phyloP scores from a whole-genome alignment of 2,797 vertebrate genomes.

The Galago senegalensis region DNA sequence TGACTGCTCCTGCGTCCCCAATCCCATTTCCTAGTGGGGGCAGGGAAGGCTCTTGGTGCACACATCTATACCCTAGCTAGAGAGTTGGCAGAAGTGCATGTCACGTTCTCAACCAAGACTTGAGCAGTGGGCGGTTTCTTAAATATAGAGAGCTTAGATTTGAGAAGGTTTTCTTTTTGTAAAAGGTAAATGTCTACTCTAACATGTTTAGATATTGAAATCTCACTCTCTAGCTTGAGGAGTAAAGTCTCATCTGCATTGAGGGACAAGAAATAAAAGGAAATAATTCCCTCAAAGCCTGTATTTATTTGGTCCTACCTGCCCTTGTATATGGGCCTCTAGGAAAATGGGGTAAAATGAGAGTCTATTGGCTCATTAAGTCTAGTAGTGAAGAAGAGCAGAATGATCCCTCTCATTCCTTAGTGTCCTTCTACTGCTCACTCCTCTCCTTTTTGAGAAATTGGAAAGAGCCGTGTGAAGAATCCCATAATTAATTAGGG shows the following conservation, averaged over 20 bases:
- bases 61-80: background rate
- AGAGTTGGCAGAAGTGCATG: background rate
- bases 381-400: constrained; percentile 35
- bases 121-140: background rate
- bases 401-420: constrained; percentile 13
- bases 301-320: background rate
- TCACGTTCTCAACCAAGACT: background rate
- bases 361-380: constrained; percentile 34
- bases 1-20: background rate
- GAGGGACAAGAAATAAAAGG: constrained; percentile 28
- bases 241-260: background rate
- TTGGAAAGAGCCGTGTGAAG: constrained; percentile 43
- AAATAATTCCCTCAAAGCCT: constrained; percentile 16
- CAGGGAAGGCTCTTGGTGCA: background rate
- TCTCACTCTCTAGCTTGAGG: background rate
- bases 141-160: background rate
- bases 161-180: background rate
- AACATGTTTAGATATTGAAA: background rate
- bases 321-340: background rate
- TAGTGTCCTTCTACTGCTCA: constrained; percentile 26
- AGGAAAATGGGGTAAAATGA: background rate
- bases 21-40: background rate
- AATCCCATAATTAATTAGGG: constrained; percentile 66
- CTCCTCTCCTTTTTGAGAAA: constrained; percentile 50
- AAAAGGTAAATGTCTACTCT: background rate